Base-by-base conservation (phyloP, 1,140 invertebrate genomes). In the Drosophila ohnishii region DNA sequence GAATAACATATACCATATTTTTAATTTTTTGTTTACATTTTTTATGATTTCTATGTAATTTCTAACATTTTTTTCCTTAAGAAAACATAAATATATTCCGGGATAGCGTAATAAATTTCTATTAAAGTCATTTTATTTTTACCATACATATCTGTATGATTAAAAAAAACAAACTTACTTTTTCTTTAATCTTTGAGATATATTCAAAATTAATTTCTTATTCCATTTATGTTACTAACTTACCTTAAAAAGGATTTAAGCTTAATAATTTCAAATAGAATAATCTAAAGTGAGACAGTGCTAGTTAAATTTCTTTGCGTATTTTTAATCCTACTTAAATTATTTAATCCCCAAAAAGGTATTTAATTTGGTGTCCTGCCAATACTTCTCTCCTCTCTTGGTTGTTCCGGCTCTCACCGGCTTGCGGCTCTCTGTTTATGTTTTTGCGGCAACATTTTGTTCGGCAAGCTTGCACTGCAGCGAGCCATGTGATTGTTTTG, bases 381-480 rank as follows among this genome's bases (percentile, higher is more conserved):
- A 14, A 35, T 14, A 0, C 13, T 42, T 28, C 2, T 47, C 25
- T 42, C 39, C 73, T 56, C 64, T 90, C 73, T 72, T 35, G 22
- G 48, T 35, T 39, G 57, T n/a, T 19, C 22, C 45, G 55, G 63
- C 65, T 84, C 63, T 74, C 67, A 74, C 80, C 71, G 77, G 80
- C 83, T 79, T 61, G 32, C 9, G 71, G 50, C 78, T 90, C 87
- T 90, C 87, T 90, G 87, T 90, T 90, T 90, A 90, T 90, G 80
- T 90, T 90, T 90, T 90, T 83, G 79, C 79, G 79, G 64, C 78
- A 69, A 66, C 63, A 35, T 50, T 76, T 77, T 50, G 56, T 61
- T 76, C 58, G 73, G 71, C 79, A 77, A 86, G 71, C 79, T 76
- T 87, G 75, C 71, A 86, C 71, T 45, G 75, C 71, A 86, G 63